A percentile compares a stretch with the other conserved stretches of the same genome.
These are phyloP conservation scores for Amblyteles armatorius DNA, from an alignment of 2,888 invertebrate species.

Conservation along the genomic window DNA sequence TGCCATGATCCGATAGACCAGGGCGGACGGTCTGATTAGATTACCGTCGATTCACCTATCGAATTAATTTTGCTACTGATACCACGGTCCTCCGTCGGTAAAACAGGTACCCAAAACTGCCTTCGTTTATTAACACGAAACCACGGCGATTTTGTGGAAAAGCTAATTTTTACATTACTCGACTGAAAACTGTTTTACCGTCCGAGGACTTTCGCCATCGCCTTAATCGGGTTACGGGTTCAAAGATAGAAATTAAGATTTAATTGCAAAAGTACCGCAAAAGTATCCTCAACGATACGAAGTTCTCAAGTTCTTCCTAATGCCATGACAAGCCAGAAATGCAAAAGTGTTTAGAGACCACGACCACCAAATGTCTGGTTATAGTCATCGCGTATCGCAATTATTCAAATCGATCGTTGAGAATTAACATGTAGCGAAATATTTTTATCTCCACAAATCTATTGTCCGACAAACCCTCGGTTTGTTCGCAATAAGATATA, in stretches of 20 bases:
- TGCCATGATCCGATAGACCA: constrained; percentile 32
- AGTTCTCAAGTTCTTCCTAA: neutral
- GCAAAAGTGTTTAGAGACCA: neutral
- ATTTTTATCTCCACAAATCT: neutral
- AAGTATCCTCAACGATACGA: neutral
- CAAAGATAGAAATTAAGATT: neutral
- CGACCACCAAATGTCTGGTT: neutral
- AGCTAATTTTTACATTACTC: neutral
- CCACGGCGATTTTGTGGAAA: neutral
- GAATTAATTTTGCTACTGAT: neutral
- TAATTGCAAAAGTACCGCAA: neutral
- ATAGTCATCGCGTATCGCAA: neutral
- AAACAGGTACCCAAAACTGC: neutral
- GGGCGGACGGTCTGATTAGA: neutral
- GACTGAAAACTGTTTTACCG: neutral
- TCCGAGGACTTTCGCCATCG: neutral
- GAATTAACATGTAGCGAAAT: neutral
- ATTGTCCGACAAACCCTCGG: neutral
- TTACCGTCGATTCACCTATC: neutral
- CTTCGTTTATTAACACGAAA: neutral
- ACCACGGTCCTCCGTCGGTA: neutral
- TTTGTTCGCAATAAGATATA: neutral
- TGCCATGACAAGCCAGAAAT: neutral
- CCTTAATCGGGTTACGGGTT: neutral
- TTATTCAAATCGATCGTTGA: neutral